Percentiles rank a stretch among this genome's conserved stretches.
These are phyloP conservation scores for Triplophysa tibetana DNA, from an alignment of 2,113 vertebrate genomes.

Conservation along the genomic window DNA sequence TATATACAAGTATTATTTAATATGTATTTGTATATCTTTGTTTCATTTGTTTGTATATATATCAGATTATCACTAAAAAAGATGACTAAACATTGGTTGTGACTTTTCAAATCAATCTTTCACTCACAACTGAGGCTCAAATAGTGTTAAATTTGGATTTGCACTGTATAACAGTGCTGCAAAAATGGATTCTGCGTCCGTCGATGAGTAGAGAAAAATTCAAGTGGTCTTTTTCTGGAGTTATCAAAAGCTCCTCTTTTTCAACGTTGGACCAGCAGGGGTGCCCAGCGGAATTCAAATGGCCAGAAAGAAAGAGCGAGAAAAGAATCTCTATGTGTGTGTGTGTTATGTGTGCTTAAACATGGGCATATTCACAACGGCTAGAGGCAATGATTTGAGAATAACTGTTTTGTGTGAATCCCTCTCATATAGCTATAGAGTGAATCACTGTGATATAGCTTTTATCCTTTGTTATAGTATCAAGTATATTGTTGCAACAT, in stretches of 20 bases:
- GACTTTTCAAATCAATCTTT: too few relatives aligned
- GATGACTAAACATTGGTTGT: too few relatives aligned
- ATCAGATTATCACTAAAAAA: too few relatives aligned
- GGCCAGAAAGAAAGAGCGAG: constrained; percentile 38
- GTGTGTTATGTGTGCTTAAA: constrained; percentile 33
- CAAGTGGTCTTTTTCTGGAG: constrained; percentile 45
- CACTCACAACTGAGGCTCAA: too few relatives aligned
- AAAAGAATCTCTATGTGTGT: constrained; percentile 45
- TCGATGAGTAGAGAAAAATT: constrained; percentile 33
- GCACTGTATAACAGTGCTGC: not conserved
- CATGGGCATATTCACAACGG: not conserved
- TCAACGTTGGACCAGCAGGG: constrained; percentile 36
- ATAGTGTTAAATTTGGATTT: too few relatives aligned
- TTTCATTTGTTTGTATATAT: too few relatives aligned
- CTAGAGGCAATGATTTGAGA: constrained; percentile 22
- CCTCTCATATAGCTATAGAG: too few relatives aligned
- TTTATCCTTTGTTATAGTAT: constrained; percentile 12
- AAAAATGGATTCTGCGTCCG: constrained; percentile 21
- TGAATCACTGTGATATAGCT: constrained; percentile 9
- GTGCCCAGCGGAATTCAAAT: constrained; percentile 50
- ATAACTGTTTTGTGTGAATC: constrained; percentile 13
- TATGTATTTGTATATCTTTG: too few relatives aligned
- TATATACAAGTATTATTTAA: too few relatives aligned
- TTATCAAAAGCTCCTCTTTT: constrained; percentile 47
- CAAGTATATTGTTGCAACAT: constrained; percentile 2